Base-by-base conservation (phyloP, 1,140 invertebrate genomes). In the Cydia fagiglandana region DNA sequence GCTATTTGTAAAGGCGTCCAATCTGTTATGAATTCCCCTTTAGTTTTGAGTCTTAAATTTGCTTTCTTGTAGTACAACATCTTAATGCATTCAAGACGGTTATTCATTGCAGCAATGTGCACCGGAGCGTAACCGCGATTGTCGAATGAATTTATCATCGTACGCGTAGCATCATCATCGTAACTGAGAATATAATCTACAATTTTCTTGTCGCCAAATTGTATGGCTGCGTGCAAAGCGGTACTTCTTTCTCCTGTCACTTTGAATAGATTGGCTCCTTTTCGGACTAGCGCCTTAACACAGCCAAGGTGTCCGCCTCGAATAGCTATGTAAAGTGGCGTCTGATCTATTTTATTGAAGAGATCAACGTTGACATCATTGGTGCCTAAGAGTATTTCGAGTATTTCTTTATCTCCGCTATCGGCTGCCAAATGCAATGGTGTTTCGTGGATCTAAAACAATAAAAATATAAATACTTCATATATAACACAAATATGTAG, bases 101-200 rank as follows among this genome's bases (percentile, higher is more conserved):
- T 95, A 80, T 94, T 93, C 47, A 91, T 86, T 4, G 95, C 94
- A 13, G 95, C 95, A 12, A 95, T 88, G 90, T 96, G 96, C 5
- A 96, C 84, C 6, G 64, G 64, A 34, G 64, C 64, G 28, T 68
- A 68, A n/a, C 64, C 64, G 94, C 92, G 77, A 83, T 80, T 47
- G 86, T 91, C 76, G 77, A 30, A 50, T 77, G n/a, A n/a, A 56
- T 68, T 30, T n/a, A 68, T 68, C 64, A 68, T 68, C 6, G 6
- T 34, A 17, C 30, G 28, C 6, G 64, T 34, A 34, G 30, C 30
- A 7, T 68, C 28, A 0, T 68, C 34, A 7, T 68, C 64, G 15
- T 68, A 34, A 34, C 30, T 15, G 5, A 91, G 75, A 2, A 92
- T 75, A 9, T 68, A 73, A 38, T 79, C 38, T 4, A 92, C 73